Base-by-base conservation (phyloP, 1,140 invertebrate species). In the Melanaphis sacchari region DNA sequence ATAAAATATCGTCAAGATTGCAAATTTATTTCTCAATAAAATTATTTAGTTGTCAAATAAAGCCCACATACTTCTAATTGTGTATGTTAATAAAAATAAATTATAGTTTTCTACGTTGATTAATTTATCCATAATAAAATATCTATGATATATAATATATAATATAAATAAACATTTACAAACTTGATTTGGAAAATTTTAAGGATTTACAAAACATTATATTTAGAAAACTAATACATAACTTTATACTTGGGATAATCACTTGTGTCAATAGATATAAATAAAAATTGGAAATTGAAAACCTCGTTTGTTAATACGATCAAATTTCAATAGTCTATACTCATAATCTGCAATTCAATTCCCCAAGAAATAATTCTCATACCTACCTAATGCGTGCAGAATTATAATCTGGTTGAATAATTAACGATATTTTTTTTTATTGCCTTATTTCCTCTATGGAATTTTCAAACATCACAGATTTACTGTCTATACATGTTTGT, bases 191-290 rank as follows among this genome's bases (percentile, higher is more conserved):
- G 11, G 0, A 66, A 66, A 66, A 26, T n/a, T n/a, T 31, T 11
- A 66, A 11, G 59, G 31, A 18, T 43, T 43, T 21, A 15, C 9
- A 84, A 84, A 84, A 66, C 26, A n/a, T 26, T 84, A 26, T 38
- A 84, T 31, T 36, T 76, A 76, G 0, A 85, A 43, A n/a, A n/a
- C 41, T 46, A 87, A 85, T 31, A n/a, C 6, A 87, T 59, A 84
- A 41, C 24, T 41, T 4, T 41, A 49, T 84, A n/a, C 43, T 15
- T 43, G 18, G 41, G 46, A 46, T n/a, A 87, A 21, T 49, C 85
- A 49, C 43, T 49, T 88, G 43, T 88, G 43, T 88, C 85, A 88
- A 88, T 88, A 88, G 22, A 87, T 18, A 46, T 46, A 46, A n/a
- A 85, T 11, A 43, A n/a, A 36, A n/a, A 88, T 36, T 36, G 21